Evolutionary conservation across 2,113 vertebrate genomes (phyloP).

Genomic region (Pelobates fuscus): DNA sequence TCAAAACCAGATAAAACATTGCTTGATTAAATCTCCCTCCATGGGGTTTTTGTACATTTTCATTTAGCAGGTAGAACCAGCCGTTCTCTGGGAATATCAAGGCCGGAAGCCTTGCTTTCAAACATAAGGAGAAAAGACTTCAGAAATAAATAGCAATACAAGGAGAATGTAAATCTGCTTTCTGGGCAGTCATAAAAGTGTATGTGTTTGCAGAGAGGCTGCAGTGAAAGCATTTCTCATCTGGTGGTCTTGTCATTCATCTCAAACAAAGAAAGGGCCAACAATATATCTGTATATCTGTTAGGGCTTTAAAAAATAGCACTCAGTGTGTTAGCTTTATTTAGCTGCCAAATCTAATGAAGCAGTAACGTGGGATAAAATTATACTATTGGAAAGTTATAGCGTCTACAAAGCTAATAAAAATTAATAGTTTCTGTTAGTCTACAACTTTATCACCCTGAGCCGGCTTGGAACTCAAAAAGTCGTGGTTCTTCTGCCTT

Average conservation of each 20-base stretch:
- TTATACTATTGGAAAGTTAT: too few species aligned
- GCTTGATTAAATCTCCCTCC: slow-evolving; percentile 30
- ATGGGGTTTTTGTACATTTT: slow-evolving; percentile 11
- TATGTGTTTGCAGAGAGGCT: background rate
- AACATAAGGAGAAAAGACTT: slow-evolving; percentile 3
- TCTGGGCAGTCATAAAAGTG: background rate
- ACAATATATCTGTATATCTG: background rate
- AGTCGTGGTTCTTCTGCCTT: too few species aligned
- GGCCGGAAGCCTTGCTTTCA: background rate
- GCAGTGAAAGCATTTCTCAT: background rate
- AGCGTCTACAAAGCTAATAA: too few species aligned
- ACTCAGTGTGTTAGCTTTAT: background rate
- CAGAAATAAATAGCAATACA: slow-evolving; percentile 9
- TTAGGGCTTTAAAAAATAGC: background rate
- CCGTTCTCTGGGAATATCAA: slow-evolving; percentile 10
- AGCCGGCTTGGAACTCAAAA: too few species aligned
- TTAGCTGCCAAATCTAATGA: background rate
- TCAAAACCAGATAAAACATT: slow-evolving; percentile 32
- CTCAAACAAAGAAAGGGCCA: background rate
- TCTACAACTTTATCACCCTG: too few species aligned
- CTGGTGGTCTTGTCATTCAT: background rate
- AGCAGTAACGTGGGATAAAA: background rate
- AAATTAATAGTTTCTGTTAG: too few species aligned
- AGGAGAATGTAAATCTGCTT: slow-evolving; percentile 1
- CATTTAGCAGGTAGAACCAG: background rate